Evolutionary conservation across 1,140 invertebrate genomes (phyloP).

Genomic region (Anoplophora glabripennis): DNA sequence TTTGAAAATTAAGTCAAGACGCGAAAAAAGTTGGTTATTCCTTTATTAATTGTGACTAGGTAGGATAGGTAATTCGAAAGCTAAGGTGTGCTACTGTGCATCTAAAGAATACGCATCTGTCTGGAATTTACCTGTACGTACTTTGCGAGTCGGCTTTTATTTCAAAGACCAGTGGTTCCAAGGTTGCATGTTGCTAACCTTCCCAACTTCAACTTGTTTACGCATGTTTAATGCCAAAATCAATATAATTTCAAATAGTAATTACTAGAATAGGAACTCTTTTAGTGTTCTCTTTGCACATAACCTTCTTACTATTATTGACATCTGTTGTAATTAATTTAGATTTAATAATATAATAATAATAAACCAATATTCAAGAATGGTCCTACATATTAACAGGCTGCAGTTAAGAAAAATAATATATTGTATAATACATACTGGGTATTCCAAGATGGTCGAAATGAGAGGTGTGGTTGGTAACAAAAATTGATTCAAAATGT

Average conservation of each 20-base stretch:
- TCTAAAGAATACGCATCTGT: constrained; percentile 23
- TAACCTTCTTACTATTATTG: background rate
- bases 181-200: background rate
- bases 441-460: background rate
- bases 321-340: background rate
- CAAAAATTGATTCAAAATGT: too few relatives aligned
- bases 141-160: constrained; percentile 8
- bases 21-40: too few relatives aligned
- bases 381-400: background rate
- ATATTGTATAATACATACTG: background rate
- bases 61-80: too few relatives aligned
- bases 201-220: too few relatives aligned
- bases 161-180: constrained; percentile 15
- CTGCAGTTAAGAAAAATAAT: background rate
- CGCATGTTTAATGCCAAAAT: background rate
- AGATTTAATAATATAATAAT: background rate
- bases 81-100: constrained; percentile 27
- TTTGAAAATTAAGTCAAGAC: too few relatives aligned
- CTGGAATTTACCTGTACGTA: constrained; percentile 27
- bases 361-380: background rate
- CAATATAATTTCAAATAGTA: background rate
- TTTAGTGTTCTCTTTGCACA: background rate
- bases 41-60: too few relatives aligned
- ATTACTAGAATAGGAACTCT: background rate
- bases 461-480: background rate